Conservation (phyloP, 1,140 invertebrate genomes). For the Eciton burchellii region DNA sequence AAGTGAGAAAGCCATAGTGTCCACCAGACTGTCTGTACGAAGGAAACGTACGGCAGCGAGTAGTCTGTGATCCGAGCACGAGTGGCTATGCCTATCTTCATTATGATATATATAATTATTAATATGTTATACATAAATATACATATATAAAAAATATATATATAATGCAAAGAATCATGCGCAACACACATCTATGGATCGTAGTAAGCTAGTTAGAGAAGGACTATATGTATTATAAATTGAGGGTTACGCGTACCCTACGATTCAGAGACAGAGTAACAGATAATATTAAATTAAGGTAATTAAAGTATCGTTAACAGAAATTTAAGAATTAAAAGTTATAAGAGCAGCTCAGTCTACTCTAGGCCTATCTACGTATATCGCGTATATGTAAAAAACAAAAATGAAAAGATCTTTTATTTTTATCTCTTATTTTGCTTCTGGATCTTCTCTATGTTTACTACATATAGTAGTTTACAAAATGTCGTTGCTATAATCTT, state of each 20-base stretch:
- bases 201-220: slow-evolving; percentile 81
- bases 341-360: slow-evolving; percentile 78
- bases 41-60: slow-evolving; percentile 81
- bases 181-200: slow-evolving; percentile 76
- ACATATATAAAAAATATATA: slow-evolving; percentile 76
- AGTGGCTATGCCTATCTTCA: slow-evolving; percentile 85
- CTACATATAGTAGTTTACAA: slow-evolving; percentile 38
- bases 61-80: slow-evolving; percentile 85
- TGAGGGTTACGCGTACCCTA: slow-evolving; percentile 52
- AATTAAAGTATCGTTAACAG: slow-evolving; percentile 75
- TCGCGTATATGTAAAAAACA: slow-evolving; percentile 61
- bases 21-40: slow-evolving; percentile 84
- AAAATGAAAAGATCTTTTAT: slow-evolving; percentile 42
- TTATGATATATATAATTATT: slow-evolving; percentile 82
- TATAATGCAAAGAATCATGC: slow-evolving; percentile 77
- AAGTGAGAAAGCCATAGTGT: slow-evolving; percentile 84
- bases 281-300: slow-evolving; percentile 75
- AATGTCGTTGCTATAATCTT: slow-evolving; percentile 52
- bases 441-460: slow-evolving; percentile 56
- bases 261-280: slow-evolving; percentile 67
- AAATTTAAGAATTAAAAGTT: slow-evolving; percentile 74
- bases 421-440: slow-evolving; percentile 65
- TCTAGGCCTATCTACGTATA: slow-evolving; percentile 78
- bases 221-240: slow-evolving; percentile 79
- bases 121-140: slow-evolving; percentile 80